Conservation (phyloP, 2,888 invertebrate genomes). For the Chymomyza procnemis region DNA sequence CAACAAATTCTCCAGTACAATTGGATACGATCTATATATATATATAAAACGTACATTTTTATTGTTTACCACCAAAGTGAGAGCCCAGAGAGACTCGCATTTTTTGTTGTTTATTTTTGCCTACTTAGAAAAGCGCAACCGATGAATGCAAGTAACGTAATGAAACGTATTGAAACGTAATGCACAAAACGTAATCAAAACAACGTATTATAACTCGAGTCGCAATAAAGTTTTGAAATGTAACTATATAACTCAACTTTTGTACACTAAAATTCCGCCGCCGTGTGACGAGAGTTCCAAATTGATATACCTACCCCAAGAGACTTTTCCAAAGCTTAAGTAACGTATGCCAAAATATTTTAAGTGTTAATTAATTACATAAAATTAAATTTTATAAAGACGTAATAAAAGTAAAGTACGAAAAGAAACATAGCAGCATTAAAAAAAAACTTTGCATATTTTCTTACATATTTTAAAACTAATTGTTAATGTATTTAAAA, state of each 20-base stretch:
- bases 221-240: background rate
- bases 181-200: conserved; percentile 27
- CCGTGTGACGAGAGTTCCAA: conserved; percentile 65
- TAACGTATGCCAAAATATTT: conserved; percentile 64
- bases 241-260: conserved; percentile 12
- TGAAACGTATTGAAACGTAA: conserved; percentile 53
- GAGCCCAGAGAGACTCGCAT: conserved; percentile 63
- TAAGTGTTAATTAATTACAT: conserved; percentile 57
- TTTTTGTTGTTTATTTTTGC: conserved; percentile 71
- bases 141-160: conserved; percentile 50
- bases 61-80: conserved; percentile 53
- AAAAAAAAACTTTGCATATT: conserved; percentile 62
- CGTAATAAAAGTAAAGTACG: conserved; percentile 39
- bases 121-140: conserved; percentile 54
- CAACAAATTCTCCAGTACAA: conserved; percentile 70
- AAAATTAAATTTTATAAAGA: conserved; percentile 66
- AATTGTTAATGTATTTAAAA: conserved; percentile 15
- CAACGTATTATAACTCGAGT: conserved; percentile 9
- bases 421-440: conserved; percentile 45
- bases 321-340: conserved; percentile 40
- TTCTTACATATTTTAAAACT: conserved; percentile 47
- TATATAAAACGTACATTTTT: conserved; percentile 50
- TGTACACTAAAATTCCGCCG: conserved; percentile 57
- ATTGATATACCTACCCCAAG: conserved; percentile 55
- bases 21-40: conserved; percentile 56